These are phyloP conservation scores for Epicauta chinensis DNA, from an alignment of 1,140 invertebrate genomes.

Conservation along the genomic window DNA sequence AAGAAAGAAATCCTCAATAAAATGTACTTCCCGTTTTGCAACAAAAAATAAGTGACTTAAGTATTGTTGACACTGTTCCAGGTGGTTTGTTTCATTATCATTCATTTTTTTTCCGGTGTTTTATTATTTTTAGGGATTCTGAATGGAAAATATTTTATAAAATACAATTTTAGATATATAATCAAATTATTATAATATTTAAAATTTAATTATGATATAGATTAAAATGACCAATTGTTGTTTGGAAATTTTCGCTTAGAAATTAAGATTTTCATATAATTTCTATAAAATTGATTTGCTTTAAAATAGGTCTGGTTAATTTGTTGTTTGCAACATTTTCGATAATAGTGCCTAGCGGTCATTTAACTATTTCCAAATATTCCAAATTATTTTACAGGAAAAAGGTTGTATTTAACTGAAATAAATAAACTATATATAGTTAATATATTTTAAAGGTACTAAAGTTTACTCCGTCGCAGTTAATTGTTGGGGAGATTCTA, in stretches of 20 bases:
- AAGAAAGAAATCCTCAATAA: conserved; percentile 41
- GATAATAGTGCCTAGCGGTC: no score
- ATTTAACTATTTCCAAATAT: no score
- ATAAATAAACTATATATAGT: conserved; percentile 3
- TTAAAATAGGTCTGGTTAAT: no score
- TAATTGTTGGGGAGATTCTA: conserved; percentile 29
- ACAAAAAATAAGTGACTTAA: conserved; percentile 9
- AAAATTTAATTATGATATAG: conserved; percentile 5
- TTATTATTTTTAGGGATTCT: not conserved
- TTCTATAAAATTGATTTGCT: no score
- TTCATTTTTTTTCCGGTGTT: not conserved
- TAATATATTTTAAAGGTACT: conserved; percentile 21
- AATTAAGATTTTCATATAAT: no score
- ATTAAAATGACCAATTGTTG: no score
- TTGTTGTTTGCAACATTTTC: no score
- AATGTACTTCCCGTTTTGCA: not conserved
- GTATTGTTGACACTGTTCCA: not conserved
- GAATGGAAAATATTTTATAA: not conserved
- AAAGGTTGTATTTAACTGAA: no score
- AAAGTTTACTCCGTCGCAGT: conserved; percentile 26
- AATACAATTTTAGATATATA: not conserved
- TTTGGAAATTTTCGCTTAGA: no score
- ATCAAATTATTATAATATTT: conserved; percentile 7
- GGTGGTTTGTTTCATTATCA: conserved; percentile 7
- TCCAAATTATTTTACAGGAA: no score